These are phyloP conservation scores for Lerema accius DNA, from an alignment of 1,140 invertebrate genomes.

Conservation along the genomic window DNA sequence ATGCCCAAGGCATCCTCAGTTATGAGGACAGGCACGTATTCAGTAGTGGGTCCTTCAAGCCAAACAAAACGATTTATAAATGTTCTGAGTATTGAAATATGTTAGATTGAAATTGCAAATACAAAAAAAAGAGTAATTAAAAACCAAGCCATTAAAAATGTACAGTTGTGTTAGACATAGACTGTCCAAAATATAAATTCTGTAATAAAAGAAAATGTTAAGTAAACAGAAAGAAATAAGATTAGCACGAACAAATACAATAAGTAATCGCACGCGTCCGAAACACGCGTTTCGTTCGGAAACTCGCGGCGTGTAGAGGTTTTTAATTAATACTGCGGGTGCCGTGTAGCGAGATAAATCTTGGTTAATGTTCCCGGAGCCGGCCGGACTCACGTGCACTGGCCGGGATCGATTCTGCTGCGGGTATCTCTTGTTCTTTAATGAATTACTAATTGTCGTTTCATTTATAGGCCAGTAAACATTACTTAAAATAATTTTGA, in stretches of 20 bases:
- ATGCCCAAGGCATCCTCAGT: too few relatives aligned
- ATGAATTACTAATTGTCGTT: slow-evolving; percentile 32
- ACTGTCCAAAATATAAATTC: too few relatives aligned
- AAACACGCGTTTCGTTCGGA: slow-evolving; percentile 46
- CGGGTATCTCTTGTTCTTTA: slow-evolving; percentile 1
- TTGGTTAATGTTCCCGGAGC: slow-evolving; percentile 76
- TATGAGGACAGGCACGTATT: too few relatives aligned
- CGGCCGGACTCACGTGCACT: slow-evolving; percentile 56
- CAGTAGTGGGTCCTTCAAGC: too few relatives aligned
- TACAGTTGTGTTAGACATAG: too few relatives aligned
- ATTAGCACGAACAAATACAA: slow-evolving; percentile 26
- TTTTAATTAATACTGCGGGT: slow-evolving; percentile 73
- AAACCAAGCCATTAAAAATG: too few relatives aligned
- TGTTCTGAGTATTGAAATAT: too few relatives aligned
- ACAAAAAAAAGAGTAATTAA: too few relatives aligned
- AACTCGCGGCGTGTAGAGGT: slow-evolving; percentile 51
- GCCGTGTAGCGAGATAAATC: slow-evolving; percentile 66
- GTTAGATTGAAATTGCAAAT: too few relatives aligned
- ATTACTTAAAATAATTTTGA: too few relatives aligned
- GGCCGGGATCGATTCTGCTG: slow-evolving; percentile 40
- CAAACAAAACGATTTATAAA: too few relatives aligned
- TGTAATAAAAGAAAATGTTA: not conserved
- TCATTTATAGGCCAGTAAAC: slow-evolving; percentile 22
- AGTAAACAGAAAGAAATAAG: slow-evolving; percentile 1
- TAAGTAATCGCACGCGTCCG: slow-evolving; percentile 48